Evolutionary conservation across 2,888 invertebrate species (phyloP), one percentile per base, ranked within the genome.

Genomic region (Sceliomorpha sp.): DNA sequence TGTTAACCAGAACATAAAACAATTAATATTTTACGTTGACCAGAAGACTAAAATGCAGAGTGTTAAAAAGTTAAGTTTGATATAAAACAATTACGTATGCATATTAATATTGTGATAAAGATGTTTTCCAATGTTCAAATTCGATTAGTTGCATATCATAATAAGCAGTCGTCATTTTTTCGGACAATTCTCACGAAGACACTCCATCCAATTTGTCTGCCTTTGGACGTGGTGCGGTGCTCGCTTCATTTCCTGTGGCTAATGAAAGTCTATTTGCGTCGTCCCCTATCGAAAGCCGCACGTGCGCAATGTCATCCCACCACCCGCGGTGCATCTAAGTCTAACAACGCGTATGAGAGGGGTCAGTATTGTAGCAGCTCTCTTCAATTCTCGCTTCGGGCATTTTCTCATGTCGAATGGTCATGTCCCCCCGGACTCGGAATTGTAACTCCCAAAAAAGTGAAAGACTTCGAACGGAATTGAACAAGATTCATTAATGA

Each of bases 241-340:
- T 80, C 79, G 77, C 77, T 86, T 86, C 83, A 86, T 86, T 86
- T 86, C 86, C 86, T 85, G 85, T 70, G 85, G 83, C 84, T 86
- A 86, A 86, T 86, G 86, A 86, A 85, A 85, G 83, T 66, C 69
- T 70, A 70, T 71, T 62, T 55, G 70, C 69, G 40, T 44, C 58
- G 62, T 39, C 32, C 47, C 60, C 55, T 40, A 32, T 59, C 40
- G 45, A 34, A 56, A 56, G 58, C 45, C 44, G 62, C 72, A 69
- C 72, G 69, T 66, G 72, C 66, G 69, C 68, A 60, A 59, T 60
- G 64, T 68, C 64, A 56, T 60, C 68, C 56, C 39, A 42, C 48
- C 60, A 60, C 56, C 63, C 71, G 68, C 29, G 55, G 59, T 59
- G 60, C 24, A 39, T 56, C 20, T 55, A 34, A 47, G 40, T 9